Conservation (phyloP, 2,888 invertebrate genomes). For the Drosophila barbarae region DNA sequence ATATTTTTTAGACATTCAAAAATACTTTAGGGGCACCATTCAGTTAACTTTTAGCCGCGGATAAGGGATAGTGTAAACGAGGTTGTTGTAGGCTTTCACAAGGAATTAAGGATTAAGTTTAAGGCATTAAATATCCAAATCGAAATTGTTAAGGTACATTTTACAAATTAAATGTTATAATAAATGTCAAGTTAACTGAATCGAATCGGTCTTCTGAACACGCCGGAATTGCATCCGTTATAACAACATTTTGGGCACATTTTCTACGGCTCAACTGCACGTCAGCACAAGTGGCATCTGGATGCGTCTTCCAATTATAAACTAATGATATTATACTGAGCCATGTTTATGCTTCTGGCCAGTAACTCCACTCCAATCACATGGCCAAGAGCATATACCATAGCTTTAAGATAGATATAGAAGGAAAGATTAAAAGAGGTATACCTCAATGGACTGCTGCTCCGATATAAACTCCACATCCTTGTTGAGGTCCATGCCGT, state of each 20-base stretch:
- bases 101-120: neutral
- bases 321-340: neutral
- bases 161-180: neutral
- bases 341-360: constrained; percentile 17
- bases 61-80: neutral
- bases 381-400: constrained; percentile 10
- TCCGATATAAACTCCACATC: constrained; percentile 85
- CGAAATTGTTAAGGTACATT: neutral
- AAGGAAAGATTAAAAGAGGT: constrained; percentile 23
- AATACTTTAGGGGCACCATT: constrained; percentile 3
- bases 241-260: constrained; percentile 59
- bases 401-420: constrained; percentile 11
- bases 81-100: neutral
- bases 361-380: neutral
- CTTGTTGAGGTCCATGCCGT: constrained; percentile 81
- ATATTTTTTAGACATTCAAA: constrained; percentile 2
- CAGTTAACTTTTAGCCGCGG: neutral
- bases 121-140: neutral
- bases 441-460: constrained; percentile 81
- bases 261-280: constrained; percentile 59
- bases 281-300: constrained; percentile 59
- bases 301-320: constrained; percentile 5
- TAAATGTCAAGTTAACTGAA: constrained; percentile 3
- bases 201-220: constrained; percentile 8
- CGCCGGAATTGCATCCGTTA: constrained; percentile 41